Evolutionary conservation across 1,140 invertebrate species (phyloP).

Genomic region (Zaprionus camerounensis): DNA sequence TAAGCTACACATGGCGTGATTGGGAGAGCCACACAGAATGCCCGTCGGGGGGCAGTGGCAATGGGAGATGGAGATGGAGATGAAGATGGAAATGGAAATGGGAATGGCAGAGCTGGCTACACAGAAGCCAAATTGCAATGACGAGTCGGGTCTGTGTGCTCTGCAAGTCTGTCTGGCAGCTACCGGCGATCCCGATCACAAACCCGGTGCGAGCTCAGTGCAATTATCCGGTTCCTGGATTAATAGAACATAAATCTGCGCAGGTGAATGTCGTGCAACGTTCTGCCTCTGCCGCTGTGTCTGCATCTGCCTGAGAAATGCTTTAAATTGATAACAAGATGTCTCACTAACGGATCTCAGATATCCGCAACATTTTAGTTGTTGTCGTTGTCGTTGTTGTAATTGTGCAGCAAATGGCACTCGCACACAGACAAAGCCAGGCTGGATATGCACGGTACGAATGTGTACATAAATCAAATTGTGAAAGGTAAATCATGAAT

Average conservation of each 20-base stretch:
- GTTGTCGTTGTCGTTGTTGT: neutral
- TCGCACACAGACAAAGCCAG: slow-evolving; percentile 16
- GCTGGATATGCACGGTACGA: neutral
- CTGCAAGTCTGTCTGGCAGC: slow-evolving; percentile 42
- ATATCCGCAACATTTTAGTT: slow-evolving; percentile 14
- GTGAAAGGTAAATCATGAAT: slow-evolving; percentile 79
- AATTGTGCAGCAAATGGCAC: slow-evolving; percentile 11
- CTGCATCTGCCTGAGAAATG: slow-evolving; percentile 2
- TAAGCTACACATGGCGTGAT: slow-evolving; percentile 81
- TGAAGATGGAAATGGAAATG: slow-evolving; percentile 13
- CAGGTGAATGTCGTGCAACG: slow-evolving; percentile 12
- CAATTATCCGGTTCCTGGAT: slow-evolving; percentile 57
- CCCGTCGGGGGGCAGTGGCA: slow-evolving; percentile 23
- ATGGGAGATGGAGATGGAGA: slow-evolving; percentile 6
- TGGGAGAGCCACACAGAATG: slow-evolving; percentile 68
- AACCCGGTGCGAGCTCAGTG: slow-evolving; percentile 30
- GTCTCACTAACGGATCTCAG: slow-evolving; percentile 36
- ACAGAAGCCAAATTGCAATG: slow-evolving; percentile 84
- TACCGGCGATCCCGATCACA: slow-evolving; percentile 7
- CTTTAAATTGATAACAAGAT: slow-evolving; percentile 37
- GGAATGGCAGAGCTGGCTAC: slow-evolving; percentile 61
- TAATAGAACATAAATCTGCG: slow-evolving; percentile 45
- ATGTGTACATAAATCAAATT: slow-evolving; percentile 52
- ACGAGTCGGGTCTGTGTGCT: slow-evolving; percentile 38
- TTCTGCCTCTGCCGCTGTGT: neutral